phyloP scores from a whole-genome alignment of 2,888 invertebrate genomes.

The Agrotis exclamationis region DNA sequence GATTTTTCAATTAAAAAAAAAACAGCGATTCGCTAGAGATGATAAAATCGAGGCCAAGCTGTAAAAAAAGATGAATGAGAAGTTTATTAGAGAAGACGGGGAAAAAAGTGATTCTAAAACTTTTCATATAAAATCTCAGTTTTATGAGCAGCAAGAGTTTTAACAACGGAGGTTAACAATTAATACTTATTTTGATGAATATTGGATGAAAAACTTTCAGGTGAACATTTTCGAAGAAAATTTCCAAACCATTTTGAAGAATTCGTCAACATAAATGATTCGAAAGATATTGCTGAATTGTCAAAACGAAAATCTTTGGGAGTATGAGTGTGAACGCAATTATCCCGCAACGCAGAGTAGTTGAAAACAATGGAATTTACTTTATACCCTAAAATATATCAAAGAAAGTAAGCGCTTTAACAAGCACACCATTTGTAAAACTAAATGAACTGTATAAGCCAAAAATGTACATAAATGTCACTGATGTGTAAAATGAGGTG shows the following conservation, averaged over 20 bases:
- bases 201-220: not conserved
- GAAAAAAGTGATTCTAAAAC: not conserved
- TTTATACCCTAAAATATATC: slow-evolving; percentile 13
- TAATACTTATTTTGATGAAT: not conserved
- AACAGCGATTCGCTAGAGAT: not conserved
- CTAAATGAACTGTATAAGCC: slow-evolving; percentile 42
- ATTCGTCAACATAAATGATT: not conserved
- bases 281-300: not conserved
- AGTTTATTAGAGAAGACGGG: slow-evolving; percentile 2
- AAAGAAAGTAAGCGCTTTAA: slow-evolving; percentile 20
- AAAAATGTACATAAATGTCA: slow-evolving; percentile 43
- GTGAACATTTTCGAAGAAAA: no score
- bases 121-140: not conserved
- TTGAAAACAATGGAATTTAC: slow-evolving; percentile 12
- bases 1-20: not conserved
- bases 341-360: not conserved
- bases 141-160: not conserved
- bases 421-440: slow-evolving; percentile 35
- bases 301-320: not conserved
- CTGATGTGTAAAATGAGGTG: slow-evolving; percentile 50
- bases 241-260: no score
- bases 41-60: not conserved
- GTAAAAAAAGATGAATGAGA: not conserved
- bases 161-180: not conserved
- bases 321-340: not conserved